Conservation (phyloP, 2,797 vertebrate species). For the Uromys caudimaculatus region DNA sequence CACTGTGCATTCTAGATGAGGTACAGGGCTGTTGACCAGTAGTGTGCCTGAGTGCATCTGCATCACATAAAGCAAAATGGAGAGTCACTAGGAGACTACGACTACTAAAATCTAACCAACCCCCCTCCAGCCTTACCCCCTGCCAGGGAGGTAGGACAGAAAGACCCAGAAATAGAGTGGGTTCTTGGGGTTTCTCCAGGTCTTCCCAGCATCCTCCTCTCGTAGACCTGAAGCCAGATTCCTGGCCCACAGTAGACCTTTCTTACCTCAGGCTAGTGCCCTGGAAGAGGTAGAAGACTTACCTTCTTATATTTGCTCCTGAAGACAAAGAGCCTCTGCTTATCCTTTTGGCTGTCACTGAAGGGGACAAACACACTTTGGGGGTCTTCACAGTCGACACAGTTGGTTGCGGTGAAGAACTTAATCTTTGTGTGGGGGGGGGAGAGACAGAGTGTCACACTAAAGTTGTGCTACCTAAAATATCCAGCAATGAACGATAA, state of each 20-base stretch:
- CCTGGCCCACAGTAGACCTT: not conserved
- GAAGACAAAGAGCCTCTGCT: slow-evolving; percentile 87
- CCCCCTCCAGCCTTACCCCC: not conserved
- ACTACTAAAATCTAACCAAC: rapidly evolving
- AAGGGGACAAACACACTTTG: slow-evolving; percentile 89
- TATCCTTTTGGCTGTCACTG: slow-evolving; percentile 92
- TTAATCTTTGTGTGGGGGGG: slow-evolving; percentile 86
- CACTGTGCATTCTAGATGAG: not conserved
- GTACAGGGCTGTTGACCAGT: not conserved
- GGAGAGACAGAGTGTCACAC: not conserved
- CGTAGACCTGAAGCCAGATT: not conserved
- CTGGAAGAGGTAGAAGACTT: slow-evolving; percentile 49
- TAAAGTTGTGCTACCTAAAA: not conserved
- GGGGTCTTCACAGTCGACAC: slow-evolving; percentile 91
- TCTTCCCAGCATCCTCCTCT: not conserved
- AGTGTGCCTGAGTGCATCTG: not conserved
- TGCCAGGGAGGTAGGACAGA: not conserved
- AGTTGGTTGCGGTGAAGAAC: slow-evolving; percentile 87
- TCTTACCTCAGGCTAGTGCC: not conserved
- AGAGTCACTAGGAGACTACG: not conserved
- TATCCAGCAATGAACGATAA: not conserved
- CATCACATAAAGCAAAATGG: not conserved
- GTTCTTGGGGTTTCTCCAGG: not conserved
- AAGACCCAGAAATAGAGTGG: not conserved
- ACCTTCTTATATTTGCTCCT: slow-evolving; percentile 92